Evolutionary conservation across 2,888 invertebrate genomes (phyloP), one percentile per base, ranked within the genome.

Genomic region (Hedychridium roseum): DNA sequence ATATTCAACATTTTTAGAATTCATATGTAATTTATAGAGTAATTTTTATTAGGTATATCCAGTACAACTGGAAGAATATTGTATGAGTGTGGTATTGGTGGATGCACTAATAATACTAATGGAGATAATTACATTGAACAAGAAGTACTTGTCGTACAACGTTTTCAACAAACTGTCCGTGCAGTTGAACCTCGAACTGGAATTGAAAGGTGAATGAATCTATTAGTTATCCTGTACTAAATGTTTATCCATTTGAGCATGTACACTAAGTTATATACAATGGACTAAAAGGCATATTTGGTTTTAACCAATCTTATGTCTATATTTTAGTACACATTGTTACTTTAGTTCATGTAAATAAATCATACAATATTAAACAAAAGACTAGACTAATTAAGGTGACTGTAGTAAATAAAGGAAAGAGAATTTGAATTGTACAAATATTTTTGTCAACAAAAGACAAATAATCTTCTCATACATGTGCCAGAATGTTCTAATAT

Each of bases 161-260:
- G 94, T 21, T 88, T 87, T 64, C 91, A 93, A 2, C 92, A 91
- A 78, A 94, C 92, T 4, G 91, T 97, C 9, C 82, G 97, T 40
- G 97, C 97, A 2, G 85, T 95, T 2, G 96, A 97, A 73, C 90
- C 94, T 0, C 83, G 89, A 40, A 87, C 88, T 6, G 97, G 97
- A 1, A 78, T 81, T 32, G 97, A 97, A 82, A 90, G 89, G 90
- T 91, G 59, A 54, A 38, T 37, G 41, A 5, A 54, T 34, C 14
- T n/a, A n/a, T n/a, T n/a, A n/a, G n/a, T n/a, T n/a, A n/a, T n/a
- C n/a, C n/a, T n/a, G n/a, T n/a, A n/a, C n/a, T n/a, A n/a, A n/a
- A n/a, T n/a, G n/a, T n/a, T n/a, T n/a, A n/a, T n/a, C n/a, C n/a
- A n/a, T n/a, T n/a, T n/a, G n/a, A n/a, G n/a, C n/a, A n/a, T n/a